A percentile compares a stretch with the other conserved stretches of the same genome.
Evolutionary conservation across 1,140 invertebrate species (phyloP).

Genomic region (Drosophila sproati): DNA sequence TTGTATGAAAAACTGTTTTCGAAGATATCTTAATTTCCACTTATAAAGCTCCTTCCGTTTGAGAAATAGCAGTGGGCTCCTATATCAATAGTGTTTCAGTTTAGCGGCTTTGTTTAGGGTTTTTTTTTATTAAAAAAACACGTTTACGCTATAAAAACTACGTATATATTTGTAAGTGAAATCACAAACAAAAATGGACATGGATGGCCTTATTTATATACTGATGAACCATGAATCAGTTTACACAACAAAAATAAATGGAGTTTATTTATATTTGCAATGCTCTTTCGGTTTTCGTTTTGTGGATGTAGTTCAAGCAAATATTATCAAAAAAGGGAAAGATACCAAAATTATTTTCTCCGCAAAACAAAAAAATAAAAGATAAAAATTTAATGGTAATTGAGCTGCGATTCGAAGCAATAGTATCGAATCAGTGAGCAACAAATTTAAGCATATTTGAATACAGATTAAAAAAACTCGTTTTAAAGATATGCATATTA

Average conservation of each 20-base stretch:
- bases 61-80: no score
- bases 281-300: conserved; percentile 4
- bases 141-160: conserved; percentile 8
- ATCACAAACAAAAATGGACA: neutral
- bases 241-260: conserved; percentile 1
- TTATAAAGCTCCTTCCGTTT: no score
- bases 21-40: no score
- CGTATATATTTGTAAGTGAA: conserved; percentile 9
- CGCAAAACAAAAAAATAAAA: no score
- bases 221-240: neutral
- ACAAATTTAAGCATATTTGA: neutral
- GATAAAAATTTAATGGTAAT: no score
- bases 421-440: neutral
- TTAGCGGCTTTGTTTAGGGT: neutral
- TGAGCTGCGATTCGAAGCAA: neutral
- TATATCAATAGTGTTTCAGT: no score
- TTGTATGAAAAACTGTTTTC: no score
- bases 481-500: conserved; percentile 1
- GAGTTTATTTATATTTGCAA: conserved; percentile 18
- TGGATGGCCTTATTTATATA: neutral
- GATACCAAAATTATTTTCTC: no score
- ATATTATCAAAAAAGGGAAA: neutral
- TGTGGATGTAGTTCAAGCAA: conserved; percentile 1
- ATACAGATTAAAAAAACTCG: conserved; percentile 7
- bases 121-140: neutral